These are phyloP conservation scores for Ditylenchus weischeri DNA, from an alignment of 2,888 invertebrate species.

Conservation along the genomic window DNA sequence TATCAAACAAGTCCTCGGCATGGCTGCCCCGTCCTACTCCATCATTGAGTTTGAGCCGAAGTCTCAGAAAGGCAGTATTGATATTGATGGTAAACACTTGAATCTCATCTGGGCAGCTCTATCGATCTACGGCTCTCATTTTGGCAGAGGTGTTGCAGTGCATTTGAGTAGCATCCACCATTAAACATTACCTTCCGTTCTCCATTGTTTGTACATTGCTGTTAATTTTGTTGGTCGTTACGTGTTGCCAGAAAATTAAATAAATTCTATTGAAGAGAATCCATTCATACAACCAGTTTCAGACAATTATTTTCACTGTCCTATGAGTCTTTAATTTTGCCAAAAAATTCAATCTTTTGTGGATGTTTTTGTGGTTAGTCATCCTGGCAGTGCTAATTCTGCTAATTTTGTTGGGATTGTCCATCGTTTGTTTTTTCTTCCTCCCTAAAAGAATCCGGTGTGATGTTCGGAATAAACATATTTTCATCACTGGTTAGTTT, in stretches of 20 bases:
- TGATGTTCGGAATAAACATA: slow-evolving; percentile 44
- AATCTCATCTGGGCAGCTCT: slow-evolving; percentile 49
- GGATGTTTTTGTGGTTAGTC: no score
- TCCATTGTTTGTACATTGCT: slow-evolving; percentile 6
- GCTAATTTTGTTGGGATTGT: slow-evolving; percentile 31
- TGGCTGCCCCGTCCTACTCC: slow-evolving; percentile 15
- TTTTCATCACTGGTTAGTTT: slow-evolving; percentile 47
- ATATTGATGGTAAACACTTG: slow-evolving; percentile 38
- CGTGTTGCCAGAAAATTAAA: no score
- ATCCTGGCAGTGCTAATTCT: not conserved
- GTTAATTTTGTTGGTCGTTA: slow-evolving; percentile 3
- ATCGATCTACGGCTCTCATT: slow-evolving; percentile 41
- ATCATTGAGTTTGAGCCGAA: slow-evolving; percentile 37
- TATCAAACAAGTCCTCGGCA: slow-evolving; percentile 19
- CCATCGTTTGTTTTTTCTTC: slow-evolving; percentile 23
- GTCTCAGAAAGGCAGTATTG: slow-evolving; percentile 40
- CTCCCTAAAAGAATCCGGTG: slow-evolving; percentile 21
- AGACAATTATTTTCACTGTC: no score
- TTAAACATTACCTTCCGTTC: not conserved
- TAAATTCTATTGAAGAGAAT: no score
- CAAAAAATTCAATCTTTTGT: no score
- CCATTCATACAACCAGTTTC: no score
- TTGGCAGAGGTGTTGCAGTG: slow-evolving; percentile 41
- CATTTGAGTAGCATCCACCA: slow-evolving; percentile 41
- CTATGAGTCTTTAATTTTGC: no score